A percentile compares a stretch with the other conserved stretches of the same genome.
Evolutionary conservation across 2,113 vertebrate genomes (phyloP).

Genomic region (Gorsachius goisagi): DNA sequence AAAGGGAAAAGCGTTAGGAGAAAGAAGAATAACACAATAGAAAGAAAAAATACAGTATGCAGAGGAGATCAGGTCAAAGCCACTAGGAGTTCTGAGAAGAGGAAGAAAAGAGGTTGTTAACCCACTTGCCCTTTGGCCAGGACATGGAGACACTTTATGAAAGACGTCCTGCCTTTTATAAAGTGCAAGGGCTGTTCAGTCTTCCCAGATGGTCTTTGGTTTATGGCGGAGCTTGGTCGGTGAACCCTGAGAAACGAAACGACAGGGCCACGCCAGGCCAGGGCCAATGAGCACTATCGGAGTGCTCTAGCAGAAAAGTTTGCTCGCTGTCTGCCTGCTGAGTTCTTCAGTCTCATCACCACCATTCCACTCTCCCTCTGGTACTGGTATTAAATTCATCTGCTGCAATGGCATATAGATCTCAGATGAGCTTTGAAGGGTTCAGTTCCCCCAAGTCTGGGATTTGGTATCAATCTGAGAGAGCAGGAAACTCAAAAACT

Average conservation of each 20-base stretch:
- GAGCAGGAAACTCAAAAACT: not conserved
- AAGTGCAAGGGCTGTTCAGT: not conserved
- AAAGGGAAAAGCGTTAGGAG: not conserved
- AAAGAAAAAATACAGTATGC: not conserved
- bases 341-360: not conserved
- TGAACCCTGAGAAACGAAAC: not conserved
- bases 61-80: not conserved
- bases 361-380: not conserved
- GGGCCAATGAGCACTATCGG: not conserved
- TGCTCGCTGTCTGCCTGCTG: not conserved
- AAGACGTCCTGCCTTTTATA: not conserved
- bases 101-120: not conserved
- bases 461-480: not conserved
- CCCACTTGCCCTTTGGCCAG: not conserved
- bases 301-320: not conserved
- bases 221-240: not conserved
- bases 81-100: not conserved
- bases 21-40: not conserved
- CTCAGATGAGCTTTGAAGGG: not conserved
- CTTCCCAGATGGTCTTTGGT: not conserved
- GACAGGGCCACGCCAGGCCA: not conserved
- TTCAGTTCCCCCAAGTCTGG: not conserved
- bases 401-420: not conserved
- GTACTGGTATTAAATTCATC: not conserved
- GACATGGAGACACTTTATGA: not conserved